Conservation (phyloP, 2,888 invertebrate species). For the Pharmacophagus antenor region DNA sequence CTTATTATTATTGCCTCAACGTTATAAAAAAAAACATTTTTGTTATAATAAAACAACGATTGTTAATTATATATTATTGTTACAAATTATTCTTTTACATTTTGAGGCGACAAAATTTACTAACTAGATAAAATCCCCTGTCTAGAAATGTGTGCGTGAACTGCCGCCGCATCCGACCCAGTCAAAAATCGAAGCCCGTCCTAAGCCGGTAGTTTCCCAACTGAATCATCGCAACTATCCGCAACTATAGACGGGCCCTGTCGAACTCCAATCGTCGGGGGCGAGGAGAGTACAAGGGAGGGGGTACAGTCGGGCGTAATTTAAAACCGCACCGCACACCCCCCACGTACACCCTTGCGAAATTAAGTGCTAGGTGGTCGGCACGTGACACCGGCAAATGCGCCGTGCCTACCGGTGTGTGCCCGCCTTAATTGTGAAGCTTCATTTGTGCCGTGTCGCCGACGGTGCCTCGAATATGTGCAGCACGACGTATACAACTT, state of each 20-base stretch:
- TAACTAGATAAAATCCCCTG: no score
- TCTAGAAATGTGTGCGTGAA: background rate
- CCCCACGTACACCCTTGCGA: slow-evolving; percentile 52
- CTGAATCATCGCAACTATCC: slow-evolving; percentile 42
- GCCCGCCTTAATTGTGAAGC: slow-evolving; percentile 71
- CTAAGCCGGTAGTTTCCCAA: slow-evolving; percentile 32
- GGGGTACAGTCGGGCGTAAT: slow-evolving; percentile 56
- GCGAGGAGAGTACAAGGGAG: background rate
- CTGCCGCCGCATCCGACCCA: background rate
- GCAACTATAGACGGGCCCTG: slow-evolving; percentile 42
- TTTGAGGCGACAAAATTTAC: no score
- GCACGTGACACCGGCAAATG: slow-evolving; percentile 78
- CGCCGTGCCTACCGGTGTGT: slow-evolving; percentile 65
- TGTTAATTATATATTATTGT: no score
- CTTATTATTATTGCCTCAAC: no score
- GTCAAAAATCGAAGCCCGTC: slow-evolving; percentile 12
- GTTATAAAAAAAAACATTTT: no score
- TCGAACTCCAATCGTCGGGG: slow-evolving; percentile 52
- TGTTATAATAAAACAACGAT: no score
- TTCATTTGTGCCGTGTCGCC: slow-evolving; percentile 61
- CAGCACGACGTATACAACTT: no score
- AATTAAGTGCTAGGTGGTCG: slow-evolving; percentile 75
- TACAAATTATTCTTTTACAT: no score
- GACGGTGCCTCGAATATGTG: slow-evolving; percentile 13
- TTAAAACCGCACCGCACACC: slow-evolving; percentile 69